These are phyloP conservation scores for Pachycephus smyrnensis DNA, from an alignment of 2,888 invertebrate species.

Conservation along the genomic window DNA sequence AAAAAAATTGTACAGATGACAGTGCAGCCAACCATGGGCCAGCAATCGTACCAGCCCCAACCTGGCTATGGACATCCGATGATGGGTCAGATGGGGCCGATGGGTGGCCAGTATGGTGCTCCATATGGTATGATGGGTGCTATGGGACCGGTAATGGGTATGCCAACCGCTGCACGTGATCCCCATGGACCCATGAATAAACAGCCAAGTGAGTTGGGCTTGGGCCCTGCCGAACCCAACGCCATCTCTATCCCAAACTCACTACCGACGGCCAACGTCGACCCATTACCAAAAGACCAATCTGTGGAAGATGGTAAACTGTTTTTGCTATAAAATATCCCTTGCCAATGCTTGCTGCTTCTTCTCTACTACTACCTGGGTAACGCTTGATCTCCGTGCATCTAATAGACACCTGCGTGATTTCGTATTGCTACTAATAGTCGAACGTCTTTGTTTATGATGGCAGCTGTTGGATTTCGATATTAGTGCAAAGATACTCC, in stretches of 20 bases:
- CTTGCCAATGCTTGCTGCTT: constrained; percentile 67
- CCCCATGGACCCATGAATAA: constrained; percentile 67
- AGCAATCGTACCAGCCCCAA: constrained; percentile 73
- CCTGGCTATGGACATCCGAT: constrained; percentile 80
- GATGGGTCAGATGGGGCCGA: constrained; percentile 72
- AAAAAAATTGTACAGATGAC: constrained; percentile 74
- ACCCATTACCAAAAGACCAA: constrained; percentile 65
- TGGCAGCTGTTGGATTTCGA: not conserved
- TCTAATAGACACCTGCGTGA: not conserved
- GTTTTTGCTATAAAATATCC: constrained; percentile 67
- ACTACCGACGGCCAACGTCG: constrained; percentile 60
- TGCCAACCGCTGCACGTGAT: constrained; percentile 61
- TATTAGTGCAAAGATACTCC: not conserved
- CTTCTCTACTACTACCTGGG: constrained; percentile 31
- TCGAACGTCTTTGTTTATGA: not conserved
- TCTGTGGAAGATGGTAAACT: constrained; percentile 66
- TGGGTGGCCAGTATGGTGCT: constrained; percentile 69
- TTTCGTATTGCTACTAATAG: not conserved
- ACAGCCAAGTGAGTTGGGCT: constrained; percentile 77
- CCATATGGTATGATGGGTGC: constrained; percentile 69
- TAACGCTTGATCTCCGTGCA: constrained; percentile 28
- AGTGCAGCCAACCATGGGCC: constrained; percentile 78
- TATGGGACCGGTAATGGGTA: constrained; percentile 69
- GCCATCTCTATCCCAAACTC: constrained; percentile 61
- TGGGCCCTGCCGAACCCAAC: constrained; percentile 68